A percentile compares a stretch with the other conserved stretches of the same genome.
Evolutionary conservation across 2,888 invertebrate genomes (phyloP).

Genomic region (Dryobotodes eremita): DNA sequence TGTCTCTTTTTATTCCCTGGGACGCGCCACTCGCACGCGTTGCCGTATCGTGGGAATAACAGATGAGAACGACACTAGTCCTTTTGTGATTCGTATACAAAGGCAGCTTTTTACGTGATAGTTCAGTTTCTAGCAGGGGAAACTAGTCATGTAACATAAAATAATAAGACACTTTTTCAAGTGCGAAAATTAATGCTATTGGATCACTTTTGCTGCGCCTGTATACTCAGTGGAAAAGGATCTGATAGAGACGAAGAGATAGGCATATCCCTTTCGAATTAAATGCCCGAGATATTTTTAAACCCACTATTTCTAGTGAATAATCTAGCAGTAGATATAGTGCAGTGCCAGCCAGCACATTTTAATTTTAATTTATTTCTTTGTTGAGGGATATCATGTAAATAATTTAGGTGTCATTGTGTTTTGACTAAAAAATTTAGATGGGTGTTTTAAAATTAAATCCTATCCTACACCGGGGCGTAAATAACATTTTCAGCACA

Average conservation of each 20-base stretch:
- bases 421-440: background rate
- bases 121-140: slow-evolving; percentile 18
- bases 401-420: background rate
- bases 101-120: slow-evolving; percentile 30
- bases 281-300: slow-evolving; percentile 38
- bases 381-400: background rate
- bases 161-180: slow-evolving; percentile 3
- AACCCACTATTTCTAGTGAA: too few relatives aligned
- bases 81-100: slow-evolving; percentile 52
- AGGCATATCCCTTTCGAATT: slow-evolving; percentile 9
- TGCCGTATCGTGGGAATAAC: slow-evolving; percentile 70
- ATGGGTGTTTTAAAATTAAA: slow-evolving; percentile 7
- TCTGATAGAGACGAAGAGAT: slow-evolving; percentile 29
- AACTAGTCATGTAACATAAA: slow-evolving; percentile 20
- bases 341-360: background rate
- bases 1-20: slow-evolving; percentile 81
- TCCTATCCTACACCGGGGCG: background rate
- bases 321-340: background rate
- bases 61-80: slow-evolving; percentile 63
- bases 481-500: too few relatives aligned
- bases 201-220: slow-evolving; percentile 1
- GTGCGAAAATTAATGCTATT: background rate
- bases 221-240: background rate
- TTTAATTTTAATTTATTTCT: slow-evolving; percentile 13
- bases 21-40: slow-evolving; percentile 76